phyloP scores from a whole-genome alignment of 2,888 invertebrate species.

The Diaphora mendica region DNA sequence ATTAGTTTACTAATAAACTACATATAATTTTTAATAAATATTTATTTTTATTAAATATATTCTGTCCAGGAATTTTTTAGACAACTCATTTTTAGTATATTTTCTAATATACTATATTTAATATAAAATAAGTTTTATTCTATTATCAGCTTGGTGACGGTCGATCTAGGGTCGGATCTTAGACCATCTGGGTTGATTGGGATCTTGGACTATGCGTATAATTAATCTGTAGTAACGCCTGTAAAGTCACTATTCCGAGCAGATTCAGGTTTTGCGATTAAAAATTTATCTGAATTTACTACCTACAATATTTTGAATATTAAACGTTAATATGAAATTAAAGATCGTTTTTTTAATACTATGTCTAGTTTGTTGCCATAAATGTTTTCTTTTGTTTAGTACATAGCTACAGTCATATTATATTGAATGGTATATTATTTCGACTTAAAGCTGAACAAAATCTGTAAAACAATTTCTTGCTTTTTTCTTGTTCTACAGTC shows the following conservation, averaged over 20 bases:
- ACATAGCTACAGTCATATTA: constrained; percentile 9
- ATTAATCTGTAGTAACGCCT: no score
- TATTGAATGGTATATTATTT: constrained; percentile 7
- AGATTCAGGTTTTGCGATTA: neutral
- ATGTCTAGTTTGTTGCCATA: neutral
- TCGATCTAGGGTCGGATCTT: no score
- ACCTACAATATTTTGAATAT: neutral
- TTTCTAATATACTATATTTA: no score
- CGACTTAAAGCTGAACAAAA: constrained; percentile 11
- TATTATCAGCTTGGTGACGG: no score
- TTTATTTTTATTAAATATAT: no score
- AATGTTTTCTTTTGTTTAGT: neutral
- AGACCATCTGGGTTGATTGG: no score
- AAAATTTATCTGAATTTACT: neutral
- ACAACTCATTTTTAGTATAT: no score
- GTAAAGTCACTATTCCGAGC: neutral
- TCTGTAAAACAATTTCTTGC: constrained; percentile 12
- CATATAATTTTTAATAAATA: no score
- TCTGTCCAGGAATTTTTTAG: no score
- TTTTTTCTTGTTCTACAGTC: constrained; percentile 14
- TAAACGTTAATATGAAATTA: neutral
- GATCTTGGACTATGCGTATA: no score
- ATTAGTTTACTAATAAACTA: no score
- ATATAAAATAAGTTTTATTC: no score
- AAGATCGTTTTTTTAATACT: neutral